Evolutionary conservation across 2,797 vertebrate genomes (phyloP).

Genomic region (Astyanax mexicanus): DNA sequence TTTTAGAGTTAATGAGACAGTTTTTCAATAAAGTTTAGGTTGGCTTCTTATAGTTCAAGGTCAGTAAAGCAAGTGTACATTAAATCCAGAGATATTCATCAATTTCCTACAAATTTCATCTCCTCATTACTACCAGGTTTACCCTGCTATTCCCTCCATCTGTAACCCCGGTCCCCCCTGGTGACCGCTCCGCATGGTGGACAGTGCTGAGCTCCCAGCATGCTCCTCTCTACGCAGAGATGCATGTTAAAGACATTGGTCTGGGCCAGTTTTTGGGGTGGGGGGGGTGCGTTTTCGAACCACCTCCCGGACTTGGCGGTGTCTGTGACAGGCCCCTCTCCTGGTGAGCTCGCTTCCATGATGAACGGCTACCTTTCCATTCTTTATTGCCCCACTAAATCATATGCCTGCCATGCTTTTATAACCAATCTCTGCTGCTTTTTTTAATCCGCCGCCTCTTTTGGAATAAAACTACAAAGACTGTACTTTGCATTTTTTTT

Average conservation of each 20-base stretch:
- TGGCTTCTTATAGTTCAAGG: not conserved
- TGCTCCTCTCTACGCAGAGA: conserved; percentile 62
- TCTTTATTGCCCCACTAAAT: conserved; percentile 86
- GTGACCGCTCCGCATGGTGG: conserved; percentile 56
- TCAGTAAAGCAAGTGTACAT: not conserved
- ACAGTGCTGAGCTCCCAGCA: conserved; percentile 59
- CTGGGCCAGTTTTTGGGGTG: conserved; percentile 60
- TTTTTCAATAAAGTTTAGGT: no score
- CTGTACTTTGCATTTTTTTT: conserved; percentile 54
- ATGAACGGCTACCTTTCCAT: conserved; percentile 81
- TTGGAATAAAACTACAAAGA: conserved; percentile 73
- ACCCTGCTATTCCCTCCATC: conserved; percentile 32
- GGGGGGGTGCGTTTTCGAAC: conserved; percentile 63
- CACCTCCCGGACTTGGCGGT: conserved; percentile 72
- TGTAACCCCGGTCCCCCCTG: conserved; percentile 4
- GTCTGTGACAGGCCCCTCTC: conserved; percentile 78
- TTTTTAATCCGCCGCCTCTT: conserved; percentile 71
- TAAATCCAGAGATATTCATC: not conserved
- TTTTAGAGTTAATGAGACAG: no score
- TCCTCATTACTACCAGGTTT: not conserved
- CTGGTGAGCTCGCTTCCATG: conserved; percentile 77
- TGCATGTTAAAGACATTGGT: conserved; percentile 76
- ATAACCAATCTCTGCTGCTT: conserved; percentile 82
- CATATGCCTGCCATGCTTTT: conserved; percentile 82
- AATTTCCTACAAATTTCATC: not conserved